Percentiles rank a stretch among this genome's conserved stretches.
These are phyloP conservation scores for Hirtodrosophila confusa DNA, from an alignment of 2,888 invertebrate species.

Conservation along the genomic window DNA sequence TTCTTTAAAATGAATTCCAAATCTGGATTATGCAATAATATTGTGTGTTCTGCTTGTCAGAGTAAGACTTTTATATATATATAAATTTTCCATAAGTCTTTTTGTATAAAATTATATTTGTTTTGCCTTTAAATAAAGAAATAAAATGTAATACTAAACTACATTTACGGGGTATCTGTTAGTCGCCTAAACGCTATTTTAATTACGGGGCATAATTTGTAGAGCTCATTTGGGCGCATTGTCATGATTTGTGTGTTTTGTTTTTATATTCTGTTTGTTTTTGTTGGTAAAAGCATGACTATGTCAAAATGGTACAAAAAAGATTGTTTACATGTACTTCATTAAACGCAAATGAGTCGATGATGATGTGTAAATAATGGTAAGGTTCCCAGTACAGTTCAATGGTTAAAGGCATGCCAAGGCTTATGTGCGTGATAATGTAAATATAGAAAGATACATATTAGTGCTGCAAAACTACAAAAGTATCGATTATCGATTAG, in stretches of 20 bases:
- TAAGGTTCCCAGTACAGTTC: conserved; percentile 28
- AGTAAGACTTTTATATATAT: too few species aligned
- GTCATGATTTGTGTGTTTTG: conserved; percentile 14
- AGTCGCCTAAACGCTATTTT: conserved; percentile 2
- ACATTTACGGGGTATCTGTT: conserved; percentile 5
- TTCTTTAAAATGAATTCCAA: too few species aligned
- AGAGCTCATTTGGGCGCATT: conserved; percentile 24
- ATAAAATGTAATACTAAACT: not conserved
- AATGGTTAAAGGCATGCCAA: conserved; percentile 35
- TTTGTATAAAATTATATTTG: too few species aligned
- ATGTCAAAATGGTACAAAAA: conserved; percentile 46
- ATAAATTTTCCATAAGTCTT: too few species aligned
- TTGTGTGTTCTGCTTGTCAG: too few species aligned
- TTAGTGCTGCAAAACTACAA: too few species aligned
- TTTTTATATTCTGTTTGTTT: conserved; percentile 4
- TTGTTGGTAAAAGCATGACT: conserved; percentile 43
- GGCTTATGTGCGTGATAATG: conserved; percentile 7
- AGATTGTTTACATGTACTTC: conserved; percentile 62
- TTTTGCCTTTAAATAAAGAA: too few species aligned
- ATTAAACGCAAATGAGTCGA: conserved; percentile 76
- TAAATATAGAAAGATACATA: conserved; percentile 7
- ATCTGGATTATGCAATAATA: too few species aligned
- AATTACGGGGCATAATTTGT: conserved; percentile 6
- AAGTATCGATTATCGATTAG: too few species aligned
- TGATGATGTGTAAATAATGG: conserved; percentile 70